Percentiles rank a stretch among this genome's conserved stretches.
Conservation (phyloP, 2,113 vertebrate genomes). For the Pogonocichla stellata region DNA sequence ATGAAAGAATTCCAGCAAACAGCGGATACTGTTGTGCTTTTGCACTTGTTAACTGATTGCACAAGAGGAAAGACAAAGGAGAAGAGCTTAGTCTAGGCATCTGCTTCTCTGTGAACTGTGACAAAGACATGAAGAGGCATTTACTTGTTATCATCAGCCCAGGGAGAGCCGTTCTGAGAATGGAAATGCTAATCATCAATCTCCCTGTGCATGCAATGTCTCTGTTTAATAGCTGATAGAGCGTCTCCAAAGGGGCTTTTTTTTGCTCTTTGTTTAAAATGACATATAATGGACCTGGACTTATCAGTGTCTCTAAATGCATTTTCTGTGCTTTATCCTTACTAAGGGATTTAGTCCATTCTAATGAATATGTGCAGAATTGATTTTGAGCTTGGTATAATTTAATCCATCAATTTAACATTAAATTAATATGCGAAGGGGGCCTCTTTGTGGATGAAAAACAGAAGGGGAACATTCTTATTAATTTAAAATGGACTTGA, state of each 20-base stretch:
- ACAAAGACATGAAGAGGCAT: constrained; percentile 65
- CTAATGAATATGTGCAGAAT: constrained; percentile 85
- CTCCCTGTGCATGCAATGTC: constrained; percentile 83
- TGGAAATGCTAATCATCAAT: constrained; percentile 91
- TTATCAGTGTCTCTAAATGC: constrained; percentile 93
- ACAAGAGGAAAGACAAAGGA: constrained; percentile 81
- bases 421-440: constrained; percentile 90
- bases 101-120: constrained; percentile 78
- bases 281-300: constrained; percentile 92
- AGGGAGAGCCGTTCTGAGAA: constrained; percentile 79
- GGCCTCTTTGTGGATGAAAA: constrained; percentile 77
- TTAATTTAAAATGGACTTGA: constrained; percentile 80
- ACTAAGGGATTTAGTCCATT: constrained; percentile 79
- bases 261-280: constrained; percentile 94
- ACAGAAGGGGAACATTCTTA: constrained; percentile 75
- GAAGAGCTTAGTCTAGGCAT: constrained; percentile 71
- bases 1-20: background rate
- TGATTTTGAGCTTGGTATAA: constrained; percentile 91
- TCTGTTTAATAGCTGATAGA: constrained; percentile 98
- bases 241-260: constrained; percentile 86
- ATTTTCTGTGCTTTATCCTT: constrained; percentile 81
- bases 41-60: constrained; percentile 77
- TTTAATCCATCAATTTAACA: constrained; percentile 98
- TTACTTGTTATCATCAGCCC: constrained; percentile 80
- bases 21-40: background rate